A percentile compares a stretch with the other conserved stretches of the same genome.
Conservation (phyloP, 2,888 invertebrate species). For the Clepsis dumicolana region DNA sequence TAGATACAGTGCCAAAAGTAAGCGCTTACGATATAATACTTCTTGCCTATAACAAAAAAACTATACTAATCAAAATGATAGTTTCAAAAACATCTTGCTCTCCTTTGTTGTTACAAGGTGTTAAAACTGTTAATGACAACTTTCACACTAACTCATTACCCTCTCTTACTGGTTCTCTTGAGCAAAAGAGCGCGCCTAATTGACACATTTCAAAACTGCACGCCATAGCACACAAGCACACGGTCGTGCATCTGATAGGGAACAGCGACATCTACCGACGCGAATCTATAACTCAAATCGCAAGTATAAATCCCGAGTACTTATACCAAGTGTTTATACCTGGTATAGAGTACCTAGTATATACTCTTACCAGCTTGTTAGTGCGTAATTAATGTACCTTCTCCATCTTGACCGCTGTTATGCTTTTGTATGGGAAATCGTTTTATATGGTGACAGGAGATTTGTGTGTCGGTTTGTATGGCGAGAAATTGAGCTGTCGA, state of each 20-base stretch:
- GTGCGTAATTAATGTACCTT: constrained; percentile 36
- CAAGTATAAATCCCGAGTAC: constrained; percentile 22
- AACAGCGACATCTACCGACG: constrained; percentile 38
- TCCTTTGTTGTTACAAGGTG: no score
- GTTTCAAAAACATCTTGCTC: no score
- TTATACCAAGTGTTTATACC: constrained; percentile 11
- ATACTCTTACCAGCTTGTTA: constrained; percentile 35
- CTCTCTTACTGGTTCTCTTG: background rate
- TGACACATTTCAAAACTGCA: constrained; percentile 40
- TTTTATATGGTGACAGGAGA: constrained; percentile 32
- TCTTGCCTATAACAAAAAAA: no score
- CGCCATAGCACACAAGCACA: constrained; percentile 2
- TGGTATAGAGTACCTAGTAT: constrained; percentile 2
- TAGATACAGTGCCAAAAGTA: no score
- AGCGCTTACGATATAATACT: no score
- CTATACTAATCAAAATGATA: no score
- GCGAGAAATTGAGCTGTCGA: constrained; percentile 38
- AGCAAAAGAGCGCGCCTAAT: constrained; percentile 23
- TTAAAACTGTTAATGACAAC: no score
- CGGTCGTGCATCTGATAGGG: constrained; percentile 41
- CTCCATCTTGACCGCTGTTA: constrained; percentile 33
- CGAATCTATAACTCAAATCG: constrained; percentile 40
- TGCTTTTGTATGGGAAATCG: constrained; percentile 42
- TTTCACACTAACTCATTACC: background rate
- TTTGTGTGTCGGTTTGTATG: constrained; percentile 32